Percentiles rank a stretch among this genome's conserved stretches.
phyloP scores from a whole-genome alignment of 2,888 invertebrate genomes.

The Apodemia zela region DNA sequence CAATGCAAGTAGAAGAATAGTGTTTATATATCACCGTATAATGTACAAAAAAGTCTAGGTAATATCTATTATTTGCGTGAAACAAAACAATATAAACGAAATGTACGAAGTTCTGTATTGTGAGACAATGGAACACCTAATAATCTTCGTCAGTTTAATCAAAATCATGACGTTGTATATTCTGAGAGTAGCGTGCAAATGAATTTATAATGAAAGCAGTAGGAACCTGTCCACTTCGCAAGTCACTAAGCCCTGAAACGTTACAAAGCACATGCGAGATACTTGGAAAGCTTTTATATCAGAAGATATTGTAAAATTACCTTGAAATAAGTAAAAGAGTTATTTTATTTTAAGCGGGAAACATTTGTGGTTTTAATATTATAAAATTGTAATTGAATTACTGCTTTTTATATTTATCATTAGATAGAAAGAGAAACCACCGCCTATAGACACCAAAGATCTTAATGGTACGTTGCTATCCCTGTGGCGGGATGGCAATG shows the following conservation, averaged over 20 bases:
- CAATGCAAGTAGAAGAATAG: no score
- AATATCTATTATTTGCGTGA: neutral
- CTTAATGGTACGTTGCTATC: no score
- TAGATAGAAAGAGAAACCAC: no score
- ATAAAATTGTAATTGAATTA: no score
- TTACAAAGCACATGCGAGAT: neutral
- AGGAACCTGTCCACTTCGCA: slow-evolving; percentile 21
- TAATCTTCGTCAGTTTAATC: slow-evolving; percentile 60
- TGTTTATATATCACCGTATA: no score
- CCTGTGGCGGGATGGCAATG: no score
- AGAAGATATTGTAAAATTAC: neutral
- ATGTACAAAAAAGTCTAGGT: no score
- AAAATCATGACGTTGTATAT: slow-evolving; percentile 63
- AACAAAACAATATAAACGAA: neutral
- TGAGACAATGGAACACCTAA: slow-evolving; percentile 60
- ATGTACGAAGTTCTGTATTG: neutral
- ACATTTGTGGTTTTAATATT: no score
- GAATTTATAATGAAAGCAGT: slow-evolving; percentile 59
- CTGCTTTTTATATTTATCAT: no score
- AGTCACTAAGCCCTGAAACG: slow-evolving; percentile 18
- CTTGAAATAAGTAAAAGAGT: no score
- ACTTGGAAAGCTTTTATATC: neutral
- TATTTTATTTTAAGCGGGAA: no score
- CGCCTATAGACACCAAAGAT: no score
- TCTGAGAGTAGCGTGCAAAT: slow-evolving; percentile 53